Conservation (phyloP, 2,888 invertebrate genomes). For the Smittia aterrima region DNA sequence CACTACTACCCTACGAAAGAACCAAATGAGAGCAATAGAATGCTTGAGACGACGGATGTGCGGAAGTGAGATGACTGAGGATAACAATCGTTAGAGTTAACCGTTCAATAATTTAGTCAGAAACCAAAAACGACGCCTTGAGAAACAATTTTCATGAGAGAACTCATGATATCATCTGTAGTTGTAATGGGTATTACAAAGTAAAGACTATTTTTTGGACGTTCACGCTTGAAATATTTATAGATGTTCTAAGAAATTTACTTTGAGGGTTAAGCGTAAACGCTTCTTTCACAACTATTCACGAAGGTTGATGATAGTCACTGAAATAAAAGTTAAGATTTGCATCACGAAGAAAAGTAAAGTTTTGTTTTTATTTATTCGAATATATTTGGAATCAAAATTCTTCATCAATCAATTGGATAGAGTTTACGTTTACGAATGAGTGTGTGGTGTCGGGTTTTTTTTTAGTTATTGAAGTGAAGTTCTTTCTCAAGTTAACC, state of each 20-base stretch:
- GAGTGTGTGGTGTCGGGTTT: not conserved
- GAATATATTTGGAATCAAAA: constrained; percentile 37
- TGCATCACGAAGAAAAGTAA: not conserved
- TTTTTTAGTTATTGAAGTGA: not conserved
- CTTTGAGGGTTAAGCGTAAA: no score
- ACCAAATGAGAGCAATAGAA: constrained; percentile 14
- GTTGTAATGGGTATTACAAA: not conserved
- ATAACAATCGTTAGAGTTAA: not conserved
- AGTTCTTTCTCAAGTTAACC: not conserved
- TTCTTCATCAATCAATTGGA: constrained; percentile 24
- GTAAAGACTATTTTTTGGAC: not conserved
- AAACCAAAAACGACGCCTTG: constrained; percentile 7
- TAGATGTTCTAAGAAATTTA: not conserved
- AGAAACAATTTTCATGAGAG: not conserved
- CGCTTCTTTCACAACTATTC: no score
- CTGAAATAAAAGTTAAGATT: not conserved
- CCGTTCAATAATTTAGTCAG: not conserved
- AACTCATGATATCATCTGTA: not conserved
- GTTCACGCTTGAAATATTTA: not conserved
- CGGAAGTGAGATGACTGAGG: not conserved
- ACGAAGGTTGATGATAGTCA: not conserved
- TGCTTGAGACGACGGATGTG: not conserved
- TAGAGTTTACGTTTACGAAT: not conserved
- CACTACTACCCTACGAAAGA: constrained; percentile 1
- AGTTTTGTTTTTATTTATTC: not conserved